A percentile compares a stretch with the other conserved stretches of the same genome.
These are phyloP conservation scores for Andrena marginata DNA, from an alignment of 2,888 invertebrate species.

Conservation along the genomic window DNA sequence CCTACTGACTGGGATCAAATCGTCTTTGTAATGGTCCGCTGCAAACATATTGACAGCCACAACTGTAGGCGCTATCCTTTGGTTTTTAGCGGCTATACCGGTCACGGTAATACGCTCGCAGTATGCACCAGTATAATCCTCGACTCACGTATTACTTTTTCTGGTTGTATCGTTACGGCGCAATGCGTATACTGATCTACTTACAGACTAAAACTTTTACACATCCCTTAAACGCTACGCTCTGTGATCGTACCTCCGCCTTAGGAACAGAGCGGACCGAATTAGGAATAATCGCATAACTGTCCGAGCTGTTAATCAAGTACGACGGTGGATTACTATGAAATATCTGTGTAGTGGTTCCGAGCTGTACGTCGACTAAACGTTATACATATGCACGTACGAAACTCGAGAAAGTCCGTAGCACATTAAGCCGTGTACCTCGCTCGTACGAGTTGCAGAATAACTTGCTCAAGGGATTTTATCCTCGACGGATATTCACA, in stretches of 20 bases:
- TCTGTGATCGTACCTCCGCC: conserved; percentile 62
- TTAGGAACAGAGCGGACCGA: conserved; percentile 59
- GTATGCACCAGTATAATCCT: conserved; percentile 71
- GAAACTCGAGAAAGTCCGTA: conserved; percentile 35
- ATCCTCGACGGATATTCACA: too few species aligned
- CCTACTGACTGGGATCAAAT: conserved; percentile 85
- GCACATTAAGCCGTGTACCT: conserved; percentile 40
- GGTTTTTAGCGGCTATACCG: conserved; percentile 75
- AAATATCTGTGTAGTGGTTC: conserved; percentile 38
- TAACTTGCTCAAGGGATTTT: conserved; percentile 3
- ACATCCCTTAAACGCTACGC: conserved; percentile 69
- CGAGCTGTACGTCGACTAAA: conserved; percentile 44
- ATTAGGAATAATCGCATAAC: conserved; percentile 60
- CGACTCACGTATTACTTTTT: conserved; percentile 51
- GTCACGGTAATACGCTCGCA: conserved; percentile 72
- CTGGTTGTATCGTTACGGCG: conserved; percentile 41
- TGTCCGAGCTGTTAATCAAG: conserved; percentile 57
- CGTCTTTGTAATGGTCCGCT: conserved; percentile 85
- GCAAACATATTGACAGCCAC: conserved; percentile 85
- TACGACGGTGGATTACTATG: conserved; percentile 55
- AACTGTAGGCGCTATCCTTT: conserved; percentile 83
- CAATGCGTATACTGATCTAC: conserved; percentile 58
- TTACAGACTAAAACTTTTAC: conserved; percentile 70
- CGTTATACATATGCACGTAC: conserved; percentile 46
- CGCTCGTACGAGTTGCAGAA: conserved; percentile 48